Evolutionary conservation across 2,888 invertebrate genomes (phyloP), one percentile per base, ranked within the genome.

Genomic region (Ceraclea dissimilis): DNA sequence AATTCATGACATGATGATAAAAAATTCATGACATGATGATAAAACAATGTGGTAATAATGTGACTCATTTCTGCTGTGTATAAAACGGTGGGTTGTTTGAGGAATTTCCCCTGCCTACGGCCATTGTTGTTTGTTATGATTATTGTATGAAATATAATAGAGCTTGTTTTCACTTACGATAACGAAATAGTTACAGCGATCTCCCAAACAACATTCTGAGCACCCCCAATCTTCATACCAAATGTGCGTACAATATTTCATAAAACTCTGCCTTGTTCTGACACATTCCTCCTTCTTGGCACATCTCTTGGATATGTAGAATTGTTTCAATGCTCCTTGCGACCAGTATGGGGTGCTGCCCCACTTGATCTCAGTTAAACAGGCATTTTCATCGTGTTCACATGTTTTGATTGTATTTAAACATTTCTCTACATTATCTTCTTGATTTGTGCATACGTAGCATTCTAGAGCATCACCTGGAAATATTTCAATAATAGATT

Each of bases 201-300:
- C 96, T 51, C 96, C 96, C 67, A 88, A 88, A 69, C 97, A 97
- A 72, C 96, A 97, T 70, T 96, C 94, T 0, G 91, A 88, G 73
- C 96, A 97, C 62, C 87, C 86, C 97, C 96, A 97, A 73, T 97
- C 96, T 68, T 93, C 88, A 67, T 95, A 97, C 94, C 92, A 92
- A 65, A 94, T 90, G 66, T 92, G 86, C 1, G 92, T 90, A 67
- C 94, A 95, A 58, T 84, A 79, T 6, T 81, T 81, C 86, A 88
- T 90, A 65, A 84, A 83, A 39, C 79, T 78, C 55, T 80, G 81
- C 58, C 89, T 80, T 52, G 82, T 83, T 58, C 78, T 76, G 20
- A 88, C 85, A 69, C 97, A 97, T 62, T 84, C 81, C 0, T 83
- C 81, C 69, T 86, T 87, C 0, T 87, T 86, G 11, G 93, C 86